Evolutionary conservation across 2,113 vertebrate genomes (phyloP).

Genomic region (Ranitomeya variabilis): DNA sequence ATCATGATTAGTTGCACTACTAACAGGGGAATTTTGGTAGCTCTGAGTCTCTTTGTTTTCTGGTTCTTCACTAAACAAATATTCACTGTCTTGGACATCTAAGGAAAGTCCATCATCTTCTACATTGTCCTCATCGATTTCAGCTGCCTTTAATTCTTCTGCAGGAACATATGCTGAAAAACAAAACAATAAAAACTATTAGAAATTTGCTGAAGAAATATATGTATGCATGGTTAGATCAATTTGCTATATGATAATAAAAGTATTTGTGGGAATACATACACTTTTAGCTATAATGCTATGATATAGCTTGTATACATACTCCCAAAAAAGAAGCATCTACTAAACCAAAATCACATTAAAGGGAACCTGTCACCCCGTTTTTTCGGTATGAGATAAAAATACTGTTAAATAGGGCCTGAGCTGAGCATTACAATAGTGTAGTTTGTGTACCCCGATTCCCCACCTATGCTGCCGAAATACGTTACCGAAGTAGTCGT

Average conservation of each 20-base stretch:
- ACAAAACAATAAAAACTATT: conserved; percentile 63
- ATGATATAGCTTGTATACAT: neutral
- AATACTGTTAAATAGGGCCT: too few species aligned
- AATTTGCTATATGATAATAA: neutral
- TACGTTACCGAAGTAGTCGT: too few species aligned
- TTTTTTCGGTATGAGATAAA: too few species aligned
- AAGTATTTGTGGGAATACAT: neutral
- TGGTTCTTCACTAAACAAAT: conserved; percentile 85
- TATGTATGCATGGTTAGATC: neutral
- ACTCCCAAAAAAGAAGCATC: neutral
- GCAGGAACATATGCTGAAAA: conserved; percentile 94
- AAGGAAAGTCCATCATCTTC: conserved; percentile 88
- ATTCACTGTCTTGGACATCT: conserved; percentile 88
- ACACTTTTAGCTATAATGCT: neutral
- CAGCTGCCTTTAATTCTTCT: conserved; percentile 89
- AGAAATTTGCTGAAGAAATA: neutral
- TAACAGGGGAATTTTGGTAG: conserved; percentile 94
- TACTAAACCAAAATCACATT: neutral
- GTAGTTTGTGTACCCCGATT: too few species aligned
- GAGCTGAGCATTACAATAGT: too few species aligned
- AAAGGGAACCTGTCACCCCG: too few species aligned
- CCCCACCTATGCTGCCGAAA: too few species aligned
- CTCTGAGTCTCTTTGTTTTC: conserved; percentile 87
- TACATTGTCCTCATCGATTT: conserved; percentile 82
- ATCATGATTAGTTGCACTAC: conserved; percentile 93